phyloP scores from a whole-genome alignment of 2,888 invertebrate genomes.

The Anticlea derivata region DNA sequence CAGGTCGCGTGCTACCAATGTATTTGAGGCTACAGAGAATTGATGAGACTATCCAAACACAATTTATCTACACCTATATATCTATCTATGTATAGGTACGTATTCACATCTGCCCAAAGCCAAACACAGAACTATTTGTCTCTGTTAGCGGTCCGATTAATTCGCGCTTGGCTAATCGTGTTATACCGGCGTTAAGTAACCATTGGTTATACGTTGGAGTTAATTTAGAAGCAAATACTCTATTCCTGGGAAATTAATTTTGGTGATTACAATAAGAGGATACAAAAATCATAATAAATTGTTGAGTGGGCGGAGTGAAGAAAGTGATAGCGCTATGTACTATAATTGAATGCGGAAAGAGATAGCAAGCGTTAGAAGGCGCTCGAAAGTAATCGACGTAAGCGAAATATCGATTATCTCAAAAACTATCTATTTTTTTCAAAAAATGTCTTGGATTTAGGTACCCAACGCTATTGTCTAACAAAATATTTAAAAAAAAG shows the following conservation, averaged over 20 bases:
- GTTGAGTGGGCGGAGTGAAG: too few relatives aligned
- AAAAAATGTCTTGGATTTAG: too few relatives aligned
- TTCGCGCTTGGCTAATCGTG: constrained; percentile 35
- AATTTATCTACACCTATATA: constrained; percentile 1
- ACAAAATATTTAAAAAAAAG: too few relatives aligned
- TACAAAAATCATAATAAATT: too few relatives aligned
- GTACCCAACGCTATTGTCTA: too few relatives aligned
- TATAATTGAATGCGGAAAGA: too few relatives aligned
- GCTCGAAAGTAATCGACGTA: too few relatives aligned
- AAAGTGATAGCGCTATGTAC: too few relatives aligned
- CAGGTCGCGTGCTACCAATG: background rate
- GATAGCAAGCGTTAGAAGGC: too few relatives aligned
- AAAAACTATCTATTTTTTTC: too few relatives aligned
- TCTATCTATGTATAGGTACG: background rate
- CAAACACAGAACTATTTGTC: constrained; percentile 39
- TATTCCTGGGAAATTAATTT: background rate
- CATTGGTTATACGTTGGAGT: constrained; percentile 21
- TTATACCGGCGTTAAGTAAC: constrained; percentile 33
- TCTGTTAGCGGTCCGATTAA: constrained; percentile 39
- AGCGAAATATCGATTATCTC: too few relatives aligned
- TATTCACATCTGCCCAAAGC: constrained; percentile 20
- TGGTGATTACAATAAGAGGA: too few relatives aligned
- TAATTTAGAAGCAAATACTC: constrained; percentile 4
- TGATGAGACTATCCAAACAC: constrained; percentile 19
- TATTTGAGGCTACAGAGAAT: constrained; percentile 4